Evolutionary conservation across 2,797 vertebrate species (phyloP), one percentile per base, ranked within the genome.

Genomic region (Rhabdophis nuchalis): DNA sequence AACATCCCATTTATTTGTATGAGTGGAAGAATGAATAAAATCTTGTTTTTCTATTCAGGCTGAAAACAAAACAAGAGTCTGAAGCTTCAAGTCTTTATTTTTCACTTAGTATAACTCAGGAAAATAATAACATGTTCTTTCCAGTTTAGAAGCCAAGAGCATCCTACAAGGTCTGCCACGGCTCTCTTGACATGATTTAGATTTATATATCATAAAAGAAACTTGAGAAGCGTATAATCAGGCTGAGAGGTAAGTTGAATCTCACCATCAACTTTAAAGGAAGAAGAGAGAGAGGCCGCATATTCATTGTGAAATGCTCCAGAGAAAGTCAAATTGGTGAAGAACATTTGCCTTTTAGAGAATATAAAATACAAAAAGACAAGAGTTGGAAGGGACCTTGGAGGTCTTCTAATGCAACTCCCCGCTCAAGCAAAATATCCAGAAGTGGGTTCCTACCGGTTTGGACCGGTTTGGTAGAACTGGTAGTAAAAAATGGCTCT

Each of bases 211-310:
- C 3, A 87, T 85, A 29, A 88, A 88, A 85, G 18, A 58, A 54
- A 68, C 77, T 61, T 88, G 68, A 92, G n/a, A 68, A 85, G 86
- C 86, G 57, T 41, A 88, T 88, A 68, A 92, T 88, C 58, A 92
- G 58, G 36, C 58, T 53, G 52, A 93, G 50, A 92, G 88, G 82
- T 88, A 41, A 89, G 60, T 87, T 85, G 87, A 77, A 56, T 93
- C 91, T 91, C 91, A 61, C 77, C 87, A 89, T 91, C 88, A 91
- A 52, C 82, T 89, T 61, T 60, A 58, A 61, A 89, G 77, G 87
- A 61, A 91, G 90, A 61, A 77, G 6, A 54, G 58, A 14, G n/a
- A 86, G 29, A 32, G 87, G 58, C 92, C 36, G 82, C 88, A 89
- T 87, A 88, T 72, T 91, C 85, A 60, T 89, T 61, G 68, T n/a